phyloP scores from a whole-genome alignment of 2,113 vertebrate species.

The Pavo muticus region DNA sequence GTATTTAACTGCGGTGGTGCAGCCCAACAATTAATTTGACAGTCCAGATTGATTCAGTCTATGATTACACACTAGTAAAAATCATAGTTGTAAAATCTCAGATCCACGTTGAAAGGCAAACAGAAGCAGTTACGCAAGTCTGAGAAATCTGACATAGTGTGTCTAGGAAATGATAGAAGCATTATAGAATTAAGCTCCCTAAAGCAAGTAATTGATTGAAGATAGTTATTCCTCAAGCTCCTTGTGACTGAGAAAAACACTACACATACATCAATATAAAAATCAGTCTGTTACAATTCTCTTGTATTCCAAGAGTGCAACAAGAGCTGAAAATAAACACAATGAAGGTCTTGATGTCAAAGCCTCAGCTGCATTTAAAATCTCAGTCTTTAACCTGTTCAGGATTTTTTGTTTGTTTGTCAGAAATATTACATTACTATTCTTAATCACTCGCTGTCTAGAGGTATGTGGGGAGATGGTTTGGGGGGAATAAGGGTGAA shows the following conservation, averaged over 20 bases:
- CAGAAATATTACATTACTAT: background rate
- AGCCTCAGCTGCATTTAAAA: background rate
- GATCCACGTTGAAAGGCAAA: background rate
- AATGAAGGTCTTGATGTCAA: background rate
- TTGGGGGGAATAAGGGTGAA: too few relatives aligned
- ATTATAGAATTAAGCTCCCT: background rate
- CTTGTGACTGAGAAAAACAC: background rate
- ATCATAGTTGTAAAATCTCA: background rate
- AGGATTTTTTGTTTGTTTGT: background rate
- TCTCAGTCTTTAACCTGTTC: background rate
- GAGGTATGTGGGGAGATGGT: fast-evolving
- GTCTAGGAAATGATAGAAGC: background rate
- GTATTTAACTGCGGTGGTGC: background rate
- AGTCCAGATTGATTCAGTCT: background rate
- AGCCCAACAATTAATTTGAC: background rate
- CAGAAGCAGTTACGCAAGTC: background rate
- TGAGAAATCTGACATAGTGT: background rate
- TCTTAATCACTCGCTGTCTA: background rate
- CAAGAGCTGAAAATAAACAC: background rate
- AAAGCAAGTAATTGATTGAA: background rate
- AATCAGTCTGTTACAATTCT: background rate
- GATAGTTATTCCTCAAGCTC: background rate
- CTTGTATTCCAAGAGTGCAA: background rate
- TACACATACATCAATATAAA: background rate
- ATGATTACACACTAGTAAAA: background rate